Evolutionary conservation across 2,113 vertebrate species (phyloP).

Genomic region (Bubalus kerabau): DNA sequence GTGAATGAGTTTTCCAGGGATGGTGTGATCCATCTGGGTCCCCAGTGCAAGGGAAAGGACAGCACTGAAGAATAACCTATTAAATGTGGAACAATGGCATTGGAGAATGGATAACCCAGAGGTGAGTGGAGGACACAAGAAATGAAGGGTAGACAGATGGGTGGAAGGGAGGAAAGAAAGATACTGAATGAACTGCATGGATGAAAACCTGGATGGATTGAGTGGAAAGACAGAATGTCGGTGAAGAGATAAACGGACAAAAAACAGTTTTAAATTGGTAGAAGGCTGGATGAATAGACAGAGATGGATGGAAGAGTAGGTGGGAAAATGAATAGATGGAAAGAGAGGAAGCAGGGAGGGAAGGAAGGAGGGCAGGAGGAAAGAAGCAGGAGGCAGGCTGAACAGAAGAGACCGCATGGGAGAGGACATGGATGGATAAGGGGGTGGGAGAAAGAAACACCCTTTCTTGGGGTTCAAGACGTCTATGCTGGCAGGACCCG

Average conservation of each 20-base stretch:
- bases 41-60: not conserved
- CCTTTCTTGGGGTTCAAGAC: not conserved
- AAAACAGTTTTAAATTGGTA: not conserved
- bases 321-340: not conserved
- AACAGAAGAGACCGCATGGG: fast-evolving
- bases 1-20: not conserved
- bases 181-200: too few relatives aligned
- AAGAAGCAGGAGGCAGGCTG: not conserved
- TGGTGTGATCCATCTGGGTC: not conserved
- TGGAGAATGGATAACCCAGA: not conserved
- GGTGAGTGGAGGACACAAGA: not conserved
- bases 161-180: not conserved
- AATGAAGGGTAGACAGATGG: too few relatives aligned
- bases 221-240: not conserved
- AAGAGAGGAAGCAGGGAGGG: not conserved
- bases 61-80: not conserved
- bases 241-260: fast-evolving
- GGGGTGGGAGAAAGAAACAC: not conserved
- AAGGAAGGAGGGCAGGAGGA: not conserved
- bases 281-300: not conserved
- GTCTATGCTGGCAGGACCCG: not conserved
- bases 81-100: too few relatives aligned
- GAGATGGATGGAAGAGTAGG: fast-evolving
- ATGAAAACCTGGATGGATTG: not conserved
- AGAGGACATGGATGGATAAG: not conserved